phyloP scores from a whole-genome alignment of 2,888 invertebrate genomes.

The Leistus spinibarbis region DNA sequence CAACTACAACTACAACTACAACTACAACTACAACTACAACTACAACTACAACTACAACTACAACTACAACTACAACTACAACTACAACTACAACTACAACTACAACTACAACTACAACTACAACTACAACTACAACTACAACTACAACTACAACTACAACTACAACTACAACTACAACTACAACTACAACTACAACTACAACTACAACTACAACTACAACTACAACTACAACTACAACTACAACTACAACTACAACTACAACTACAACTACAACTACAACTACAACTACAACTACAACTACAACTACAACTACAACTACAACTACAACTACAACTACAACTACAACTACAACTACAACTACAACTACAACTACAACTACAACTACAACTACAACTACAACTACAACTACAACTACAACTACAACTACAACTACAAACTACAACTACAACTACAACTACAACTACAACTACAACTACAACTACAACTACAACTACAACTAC shows the following conservation, averaged over 20 bases:
- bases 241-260: conserved; percentile 28
- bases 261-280: conserved; percentile 29
- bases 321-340: conserved; percentile 28
- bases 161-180: background rate
- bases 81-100: conserved; percentile 24
- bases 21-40: conserved; percentile 18
- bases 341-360: conserved; percentile 23
- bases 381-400: conserved; percentile 25
- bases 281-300: conserved; percentile 24
- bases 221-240: conserved; percentile 23
- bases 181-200: too few species aligned
- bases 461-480: conserved; percentile 18
- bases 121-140: conserved; percentile 27
- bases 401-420: conserved; percentile 7
- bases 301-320: conserved; percentile 26
- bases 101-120: conserved; percentile 26
- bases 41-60: conserved; percentile 3
- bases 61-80: conserved; percentile 6
- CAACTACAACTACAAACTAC: conserved; percentile 18
- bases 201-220: conserved; percentile 1
- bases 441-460: conserved; percentile 18
- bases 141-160: conserved; percentile 29
- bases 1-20: conserved; percentile 19
- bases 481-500: conserved; percentile 4
- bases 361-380: conserved; percentile 24